Conservation (phyloP, 1,140 invertebrate species). For the Dreissena polymorpha region DNA sequence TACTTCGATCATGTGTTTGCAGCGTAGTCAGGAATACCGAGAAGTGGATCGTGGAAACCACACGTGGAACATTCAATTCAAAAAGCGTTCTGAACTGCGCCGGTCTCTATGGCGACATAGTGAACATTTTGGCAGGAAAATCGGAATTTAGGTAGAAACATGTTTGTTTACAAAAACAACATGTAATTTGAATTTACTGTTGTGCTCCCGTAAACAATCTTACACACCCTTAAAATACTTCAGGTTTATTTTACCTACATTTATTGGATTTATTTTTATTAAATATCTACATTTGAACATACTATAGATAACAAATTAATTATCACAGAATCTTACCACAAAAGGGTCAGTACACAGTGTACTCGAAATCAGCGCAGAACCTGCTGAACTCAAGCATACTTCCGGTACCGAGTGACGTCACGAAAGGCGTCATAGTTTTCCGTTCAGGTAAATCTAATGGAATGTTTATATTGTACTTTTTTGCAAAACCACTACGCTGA, state of each 20-base stretch:
- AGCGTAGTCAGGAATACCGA: neutral
- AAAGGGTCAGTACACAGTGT: conserved; percentile 71
- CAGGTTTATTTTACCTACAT: too few relatives aligned
- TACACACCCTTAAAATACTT: too few relatives aligned
- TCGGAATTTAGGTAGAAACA: conserved; percentile 61
- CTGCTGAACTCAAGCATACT: conserved; percentile 69
- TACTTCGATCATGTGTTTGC: neutral
- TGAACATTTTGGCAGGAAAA: conserved; percentile 64
- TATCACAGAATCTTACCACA: conserved; percentile 66
- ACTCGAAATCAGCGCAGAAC: conserved; percentile 41
- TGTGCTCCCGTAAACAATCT: too few relatives aligned
- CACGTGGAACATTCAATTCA: conserved; percentile 30
- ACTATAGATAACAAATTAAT: too few relatives aligned
- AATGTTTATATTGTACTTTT: neutral
- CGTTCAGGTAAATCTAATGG: conserved; percentile 62
- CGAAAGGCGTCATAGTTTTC: conserved; percentile 71
- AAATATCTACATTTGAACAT: too few relatives aligned
- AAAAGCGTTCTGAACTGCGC: conserved; percentile 69
- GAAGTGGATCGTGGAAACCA: conserved; percentile 50
- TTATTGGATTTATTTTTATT: too few relatives aligned
- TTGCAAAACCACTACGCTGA: neutral
- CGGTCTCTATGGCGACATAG: conserved; percentile 71
- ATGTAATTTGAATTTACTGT: too few relatives aligned
- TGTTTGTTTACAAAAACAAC: neutral
- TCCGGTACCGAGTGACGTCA: conserved; percentile 67